A percentile compares a stretch with the other conserved stretches of the same genome.
These are phyloP conservation scores for Geococcyx californianus DNA, from an alignment of 2,113 vertebrate species.

Conservation along the genomic window DNA sequence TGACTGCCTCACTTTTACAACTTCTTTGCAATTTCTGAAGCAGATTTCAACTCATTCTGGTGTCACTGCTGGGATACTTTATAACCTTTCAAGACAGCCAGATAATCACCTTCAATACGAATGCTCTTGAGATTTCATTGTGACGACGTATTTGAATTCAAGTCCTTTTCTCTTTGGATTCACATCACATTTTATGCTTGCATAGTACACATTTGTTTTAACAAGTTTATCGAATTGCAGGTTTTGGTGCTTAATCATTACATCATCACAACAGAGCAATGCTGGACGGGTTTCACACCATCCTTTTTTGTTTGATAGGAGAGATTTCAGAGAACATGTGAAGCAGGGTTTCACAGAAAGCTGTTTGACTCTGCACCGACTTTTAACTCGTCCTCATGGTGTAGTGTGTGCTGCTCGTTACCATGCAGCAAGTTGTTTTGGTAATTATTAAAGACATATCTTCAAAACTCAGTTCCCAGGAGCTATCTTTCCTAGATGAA, in stretches of 20 bases:
- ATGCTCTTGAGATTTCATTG: not conserved
- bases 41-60: not conserved
- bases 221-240: not conserved
- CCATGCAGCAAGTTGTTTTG: not conserved
- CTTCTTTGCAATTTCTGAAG: not conserved
- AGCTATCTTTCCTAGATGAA: not conserved
- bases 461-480: not conserved
- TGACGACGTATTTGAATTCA: not conserved
- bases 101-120: not conserved
- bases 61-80: not conserved
- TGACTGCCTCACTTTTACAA: not conserved
- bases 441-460: not conserved
- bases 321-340: not conserved
- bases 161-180: not conserved
- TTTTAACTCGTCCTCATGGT: not conserved
- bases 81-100: not conserved
- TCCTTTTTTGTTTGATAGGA: not conserved
- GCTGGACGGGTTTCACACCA: not conserved
- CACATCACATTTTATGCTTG: not conserved
- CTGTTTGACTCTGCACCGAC: not conserved
- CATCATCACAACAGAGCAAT: not conserved
- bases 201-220: not conserved
- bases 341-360: rapidly evolving
- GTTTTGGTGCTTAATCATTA: not conserved
- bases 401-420: not conserved